phyloP scores from a whole-genome alignment of 2,797 vertebrate species.

The Melanitta fusca region DNA sequence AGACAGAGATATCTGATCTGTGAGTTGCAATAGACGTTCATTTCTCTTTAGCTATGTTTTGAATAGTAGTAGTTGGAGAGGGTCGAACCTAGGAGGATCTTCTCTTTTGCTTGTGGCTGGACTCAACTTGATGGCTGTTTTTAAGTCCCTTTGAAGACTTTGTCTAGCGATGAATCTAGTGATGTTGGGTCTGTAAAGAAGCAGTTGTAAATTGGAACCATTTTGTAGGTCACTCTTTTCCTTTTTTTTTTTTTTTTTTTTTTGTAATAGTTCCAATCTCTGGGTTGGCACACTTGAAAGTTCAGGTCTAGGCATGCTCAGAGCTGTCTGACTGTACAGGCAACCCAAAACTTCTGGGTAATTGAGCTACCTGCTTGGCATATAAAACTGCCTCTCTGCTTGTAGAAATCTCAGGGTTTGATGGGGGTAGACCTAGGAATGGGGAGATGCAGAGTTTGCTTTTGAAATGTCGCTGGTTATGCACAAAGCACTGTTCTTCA shows the following conservation, averaged over 20 bases:
- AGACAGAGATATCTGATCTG: neutral
- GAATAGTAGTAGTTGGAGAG: neutral
- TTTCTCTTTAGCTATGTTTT: neutral
- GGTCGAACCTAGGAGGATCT: neutral
- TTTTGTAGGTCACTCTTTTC: neutral
- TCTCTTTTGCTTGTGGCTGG: neutral
- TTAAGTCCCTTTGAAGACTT: neutral
- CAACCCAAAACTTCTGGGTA: neutral
- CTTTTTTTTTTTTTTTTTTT: neutral
- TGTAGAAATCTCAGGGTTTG: neutral
- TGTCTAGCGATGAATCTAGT: neutral
- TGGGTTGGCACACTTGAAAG: neutral
- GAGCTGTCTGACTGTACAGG: neutral
- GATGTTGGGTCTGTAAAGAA: neutral
- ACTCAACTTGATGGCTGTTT: neutral
- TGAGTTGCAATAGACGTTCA: neutral
- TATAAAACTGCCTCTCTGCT: neutral
- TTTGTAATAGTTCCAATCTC: neutral
- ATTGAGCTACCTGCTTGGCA: neutral
- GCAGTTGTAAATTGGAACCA: neutral
- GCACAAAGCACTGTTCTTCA: neutral
- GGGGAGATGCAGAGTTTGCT: rapidly evolving
- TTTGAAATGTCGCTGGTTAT: neutral
- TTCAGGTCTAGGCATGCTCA: neutral
- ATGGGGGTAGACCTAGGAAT: neutral